Evolutionary conservation across 2,888 invertebrate genomes (phyloP), one percentile per base, ranked within the genome.

Genomic region (Trachelus troglodyta): DNA sequence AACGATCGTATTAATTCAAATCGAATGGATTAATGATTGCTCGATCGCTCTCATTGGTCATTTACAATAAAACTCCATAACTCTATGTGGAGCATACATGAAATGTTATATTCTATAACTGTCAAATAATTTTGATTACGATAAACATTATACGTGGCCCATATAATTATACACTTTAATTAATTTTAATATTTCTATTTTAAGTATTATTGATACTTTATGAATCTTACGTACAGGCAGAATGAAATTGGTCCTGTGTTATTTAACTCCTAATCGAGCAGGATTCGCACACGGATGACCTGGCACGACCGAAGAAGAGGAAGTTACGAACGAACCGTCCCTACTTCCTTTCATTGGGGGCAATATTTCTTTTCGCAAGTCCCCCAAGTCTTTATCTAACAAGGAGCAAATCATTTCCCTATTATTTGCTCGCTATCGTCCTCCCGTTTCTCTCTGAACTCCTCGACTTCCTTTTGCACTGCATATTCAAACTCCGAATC

Each of bases 321-420:
- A 88, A 84, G 88, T 89, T 90, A 89, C 89, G 88, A 87, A 86
- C 83, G 85, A 87, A 86, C 85, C 81, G 33, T 79, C 83, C 74
- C 82, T 87, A 84, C 87, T 90, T 90, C 88, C 89, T 90, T 90
- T 89, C 90, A 90, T 88, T 87, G 88, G 86, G 84, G 85, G 89
- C 89, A 89, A 91, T 91, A 91, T 91, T 91, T 91, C 90, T 91
- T 91, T 91, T 88, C 89, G 82, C 77, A 75, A 78, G 75, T 75
- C 78, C 78, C 78, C 78, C 78, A 76, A 78, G 87, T 88, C 90
- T 91, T 91, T 91, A 91, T 91, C 90, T 90, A 91, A 90, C 91
- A 91, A 90, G 91, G 90, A 91, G 91, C 91, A 91, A 91, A 91
- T 91, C 91, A 91, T 91, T 91, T 91, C 91, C 90, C 91, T 91